Percentiles rank a stretch among this genome's conserved stretches.
Conservation (phyloP, 2,888 invertebrate species). For the Oscheius sp. region DNA sequence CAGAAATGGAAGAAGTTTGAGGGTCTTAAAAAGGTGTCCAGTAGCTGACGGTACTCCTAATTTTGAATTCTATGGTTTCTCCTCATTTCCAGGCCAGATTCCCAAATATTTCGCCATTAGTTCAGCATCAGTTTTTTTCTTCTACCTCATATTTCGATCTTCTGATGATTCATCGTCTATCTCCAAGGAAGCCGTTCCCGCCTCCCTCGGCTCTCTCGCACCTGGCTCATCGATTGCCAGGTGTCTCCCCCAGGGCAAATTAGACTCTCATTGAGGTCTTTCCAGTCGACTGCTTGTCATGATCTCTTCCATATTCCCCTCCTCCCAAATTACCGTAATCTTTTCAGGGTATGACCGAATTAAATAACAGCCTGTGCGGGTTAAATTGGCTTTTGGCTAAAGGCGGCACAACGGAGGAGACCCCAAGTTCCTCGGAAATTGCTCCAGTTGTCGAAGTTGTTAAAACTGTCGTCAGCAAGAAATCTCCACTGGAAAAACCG, state of each 20-base stretch:
- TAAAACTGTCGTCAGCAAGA: background rate
- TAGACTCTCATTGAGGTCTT: constrained; percentile 16
- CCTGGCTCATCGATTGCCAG: constrained; percentile 32
- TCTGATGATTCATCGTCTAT: constrained; percentile 13
- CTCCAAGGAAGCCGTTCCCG: constrained; percentile 16
- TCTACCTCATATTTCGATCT: constrained; percentile 4
- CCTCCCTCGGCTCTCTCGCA: constrained; percentile 6
- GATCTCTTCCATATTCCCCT: background rate
- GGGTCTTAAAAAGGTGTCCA: too few relatives aligned
- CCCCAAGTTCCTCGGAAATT: background rate
- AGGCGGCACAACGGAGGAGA: constrained; percentile 21
- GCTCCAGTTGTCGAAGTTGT: background rate
- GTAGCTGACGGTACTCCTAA: too few relatives aligned
- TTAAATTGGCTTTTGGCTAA: constrained; percentile 61
- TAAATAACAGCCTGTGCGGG: constrained; percentile 59
- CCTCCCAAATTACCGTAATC: too few relatives aligned
- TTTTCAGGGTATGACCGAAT: constrained; percentile 31
- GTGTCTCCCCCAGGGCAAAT: constrained; percentile 30
- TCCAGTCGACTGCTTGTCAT: constrained; percentile 28
- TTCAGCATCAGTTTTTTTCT: background rate
- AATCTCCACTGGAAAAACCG: constrained; percentile 43
- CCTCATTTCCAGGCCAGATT: too few relatives aligned
- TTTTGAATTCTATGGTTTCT: background rate
- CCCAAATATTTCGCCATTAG: background rate
- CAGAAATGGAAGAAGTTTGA: too few relatives aligned